Evolutionary conservation across 2,113 vertebrate genomes (phyloP), one percentile per base, ranked within the genome.

Genomic region (Dolichallabes microphthalmus): DNA sequence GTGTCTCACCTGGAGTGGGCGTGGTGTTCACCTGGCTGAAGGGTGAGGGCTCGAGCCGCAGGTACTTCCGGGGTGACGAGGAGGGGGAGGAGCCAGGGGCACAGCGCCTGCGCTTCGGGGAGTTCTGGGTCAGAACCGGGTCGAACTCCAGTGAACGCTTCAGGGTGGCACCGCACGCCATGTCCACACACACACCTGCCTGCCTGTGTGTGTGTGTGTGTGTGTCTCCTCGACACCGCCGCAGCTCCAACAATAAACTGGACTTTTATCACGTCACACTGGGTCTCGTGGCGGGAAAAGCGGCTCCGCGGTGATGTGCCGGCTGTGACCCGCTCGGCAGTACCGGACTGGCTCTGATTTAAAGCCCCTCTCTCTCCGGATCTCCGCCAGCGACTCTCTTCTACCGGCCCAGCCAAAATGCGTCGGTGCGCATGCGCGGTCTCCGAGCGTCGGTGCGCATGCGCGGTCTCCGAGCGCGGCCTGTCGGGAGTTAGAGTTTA

Each of bases 71-170:
- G 89, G 98, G 97, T 83, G 98, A 98, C 63, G 96, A 92, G 45
- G 93, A 95, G 83, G 94, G 95, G 86, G 89, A 94, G 86, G 89
- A 94, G 88, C 98, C 94, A 83, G 97, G 97, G 90, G 97, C 91
- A 86, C 97, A 99, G 89, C 97, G 95, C 75, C 97, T 94, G 92
- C 98, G 95, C 90, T 98, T 98, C 35, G 98, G 98, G 52, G 97
- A 97, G 64, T 93, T 89, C 15, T 96, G 97, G 92, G 94, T 98
- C 92, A 98, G 94, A 88, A 99, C 93, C 22, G 97, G 97, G 93
- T 98, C 97, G 91, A 98, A 99, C 94, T 99, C 98, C 95, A 98
- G 96, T 95, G 96, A 98, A 95, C 98, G 95, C 95, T 99, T 98
- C 86, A 99, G 94, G 89, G 97, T 98, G 90, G 98, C 98, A 92